Conservation (phyloP, 2,888 invertebrate genomes). For the Platycheirus rosarum region DNA sequence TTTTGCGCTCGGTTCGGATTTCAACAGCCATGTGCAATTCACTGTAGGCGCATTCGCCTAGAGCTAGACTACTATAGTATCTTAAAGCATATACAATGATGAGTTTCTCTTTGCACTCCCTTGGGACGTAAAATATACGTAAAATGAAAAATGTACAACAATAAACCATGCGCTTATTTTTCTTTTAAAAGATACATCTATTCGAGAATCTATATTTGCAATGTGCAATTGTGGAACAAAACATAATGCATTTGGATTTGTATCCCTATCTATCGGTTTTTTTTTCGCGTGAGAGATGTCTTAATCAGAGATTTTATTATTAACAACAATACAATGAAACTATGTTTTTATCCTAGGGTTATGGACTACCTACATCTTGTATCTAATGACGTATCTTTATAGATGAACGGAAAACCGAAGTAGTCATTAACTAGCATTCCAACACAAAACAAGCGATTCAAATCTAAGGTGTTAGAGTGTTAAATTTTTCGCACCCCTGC, state of each 20-base stretch:
- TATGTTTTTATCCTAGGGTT: constrained; percentile 21
- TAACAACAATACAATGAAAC: constrained; percentile 30
- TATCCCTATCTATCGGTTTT: constrained; percentile 19
- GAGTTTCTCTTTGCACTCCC: constrained; percentile 15
- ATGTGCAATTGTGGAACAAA: constrained; percentile 67
- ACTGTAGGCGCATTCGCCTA: constrained; percentile 14
- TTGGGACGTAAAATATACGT: constrained; percentile 10
- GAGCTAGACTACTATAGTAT: too few relatives aligned
- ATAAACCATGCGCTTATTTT: constrained; percentile 72
- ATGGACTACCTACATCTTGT: constrained; percentile 30
- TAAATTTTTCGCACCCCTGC: constrained; percentile 43
- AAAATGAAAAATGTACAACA: constrained; percentile 65
- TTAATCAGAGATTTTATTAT: constrained; percentile 57
- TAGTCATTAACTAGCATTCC: constrained; percentile 45
- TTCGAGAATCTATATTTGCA: constrained; percentile 39
- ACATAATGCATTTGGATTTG: constrained; percentile 55
- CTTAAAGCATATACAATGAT: neutral
- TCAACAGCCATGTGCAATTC: constrained; percentile 72
- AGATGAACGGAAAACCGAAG: constrained; percentile 1
- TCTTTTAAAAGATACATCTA: constrained; percentile 39
- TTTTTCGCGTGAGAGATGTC: constrained; percentile 31
- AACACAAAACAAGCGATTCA: constrained; percentile 36
- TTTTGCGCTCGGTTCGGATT: constrained; percentile 65
- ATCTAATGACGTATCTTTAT: neutral
- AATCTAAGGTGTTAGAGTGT: constrained; percentile 62